A percentile compares a stretch with the other conserved stretches of the same genome.
Evolutionary conservation across 2,797 vertebrate species (phyloP).

Genomic region (Sciurus vulgaris): DNA sequence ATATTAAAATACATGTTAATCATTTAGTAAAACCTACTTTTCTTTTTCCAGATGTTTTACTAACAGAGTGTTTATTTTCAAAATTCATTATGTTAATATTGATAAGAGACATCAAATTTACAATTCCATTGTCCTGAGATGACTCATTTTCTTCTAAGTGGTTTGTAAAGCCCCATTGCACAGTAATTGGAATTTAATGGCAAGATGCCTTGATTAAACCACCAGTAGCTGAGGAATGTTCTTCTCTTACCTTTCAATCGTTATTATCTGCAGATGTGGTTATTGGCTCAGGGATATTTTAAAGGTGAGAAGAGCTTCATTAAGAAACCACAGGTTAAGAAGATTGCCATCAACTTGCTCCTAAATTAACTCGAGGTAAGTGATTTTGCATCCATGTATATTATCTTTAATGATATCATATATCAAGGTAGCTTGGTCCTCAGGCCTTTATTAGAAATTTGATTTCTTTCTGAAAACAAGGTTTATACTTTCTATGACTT

Average conservation of each 20-base stretch:
- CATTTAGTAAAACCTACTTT: slow-evolving; percentile 36
- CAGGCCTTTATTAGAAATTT: slow-evolving; percentile 11
- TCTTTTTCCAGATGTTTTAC: slow-evolving; percentile 56
- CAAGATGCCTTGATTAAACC: slow-evolving; percentile 77
- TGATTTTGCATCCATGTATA: slow-evolving; percentile 42
- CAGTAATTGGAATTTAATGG: slow-evolving; percentile 83
- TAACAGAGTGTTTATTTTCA: slow-evolving; percentile 80
- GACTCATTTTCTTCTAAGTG: slow-evolving; percentile 81
- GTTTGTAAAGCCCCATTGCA: slow-evolving; percentile 80
- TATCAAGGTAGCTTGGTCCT: slow-evolving; percentile 28
- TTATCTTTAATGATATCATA: slow-evolving; percentile 67
- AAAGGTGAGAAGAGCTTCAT: slow-evolving; percentile 75
- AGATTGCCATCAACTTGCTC: slow-evolving; percentile 8
- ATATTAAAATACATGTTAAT: slow-evolving; percentile 11
- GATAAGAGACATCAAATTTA: slow-evolving; percentile 43
- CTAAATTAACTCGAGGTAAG: slow-evolving; percentile 72
- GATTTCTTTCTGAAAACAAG: slow-evolving; percentile 29
- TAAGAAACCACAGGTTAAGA: slow-evolving; percentile 71
- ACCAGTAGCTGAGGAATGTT: slow-evolving; percentile 65
- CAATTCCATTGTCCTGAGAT: slow-evolving; percentile 67
- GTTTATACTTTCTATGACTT: slow-evolving; percentile 58
- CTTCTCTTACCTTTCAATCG: slow-evolving; percentile 78
- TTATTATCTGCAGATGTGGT: slow-evolving; percentile 76
- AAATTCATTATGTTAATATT: slow-evolving; percentile 75
- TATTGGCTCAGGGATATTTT: slow-evolving; percentile 76